Conservation (phyloP, 2,888 invertebrate genomes). For the Autographa gamma region DNA sequence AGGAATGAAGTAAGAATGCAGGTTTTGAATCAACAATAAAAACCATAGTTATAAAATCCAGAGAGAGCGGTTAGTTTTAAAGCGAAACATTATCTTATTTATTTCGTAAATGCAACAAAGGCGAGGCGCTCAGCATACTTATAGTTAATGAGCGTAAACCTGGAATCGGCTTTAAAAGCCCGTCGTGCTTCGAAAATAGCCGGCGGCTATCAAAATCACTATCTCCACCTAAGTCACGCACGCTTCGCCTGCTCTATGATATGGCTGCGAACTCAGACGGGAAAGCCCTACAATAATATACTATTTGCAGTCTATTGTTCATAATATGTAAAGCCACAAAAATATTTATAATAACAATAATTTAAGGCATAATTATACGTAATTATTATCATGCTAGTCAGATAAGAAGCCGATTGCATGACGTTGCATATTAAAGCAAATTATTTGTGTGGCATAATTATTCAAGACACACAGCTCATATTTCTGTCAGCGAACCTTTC, state of each 20-base stretch:
- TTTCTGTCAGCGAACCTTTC: constrained; percentile 39
- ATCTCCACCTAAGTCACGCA: constrained; percentile 74
- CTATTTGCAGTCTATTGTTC: constrained; percentile 25
- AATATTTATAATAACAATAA: not conserved
- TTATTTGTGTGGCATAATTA: constrained; percentile 29
- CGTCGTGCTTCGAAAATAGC: constrained; percentile 70
- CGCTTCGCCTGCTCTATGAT: constrained; percentile 62
- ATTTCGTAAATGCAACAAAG: constrained; percentile 37
- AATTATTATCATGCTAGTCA: constrained; percentile 19
- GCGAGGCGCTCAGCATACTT: constrained; percentile 34
- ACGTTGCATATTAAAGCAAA: constrained; percentile 39
- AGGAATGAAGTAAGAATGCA: not conserved
- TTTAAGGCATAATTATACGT: constrained; percentile 9
- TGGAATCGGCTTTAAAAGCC: constrained; percentile 54
- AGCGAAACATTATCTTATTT: constrained; percentile 26
- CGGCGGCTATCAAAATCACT: constrained; percentile 68
- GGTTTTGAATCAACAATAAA: not conserved
- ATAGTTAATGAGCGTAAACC: constrained; percentile 52
- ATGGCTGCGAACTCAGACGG: constrained; percentile 58
- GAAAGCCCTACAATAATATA: constrained; percentile 27
- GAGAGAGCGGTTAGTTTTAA: not conserved
- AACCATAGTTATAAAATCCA: constrained; percentile 1
- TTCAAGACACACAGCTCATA: constrained; percentile 41
- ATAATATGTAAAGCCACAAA: not conserved
- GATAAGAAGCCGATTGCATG: constrained; percentile 26